Base-by-base conservation (phyloP, 2,797 vertebrate species). In the Clarias platycephalus region DNA sequence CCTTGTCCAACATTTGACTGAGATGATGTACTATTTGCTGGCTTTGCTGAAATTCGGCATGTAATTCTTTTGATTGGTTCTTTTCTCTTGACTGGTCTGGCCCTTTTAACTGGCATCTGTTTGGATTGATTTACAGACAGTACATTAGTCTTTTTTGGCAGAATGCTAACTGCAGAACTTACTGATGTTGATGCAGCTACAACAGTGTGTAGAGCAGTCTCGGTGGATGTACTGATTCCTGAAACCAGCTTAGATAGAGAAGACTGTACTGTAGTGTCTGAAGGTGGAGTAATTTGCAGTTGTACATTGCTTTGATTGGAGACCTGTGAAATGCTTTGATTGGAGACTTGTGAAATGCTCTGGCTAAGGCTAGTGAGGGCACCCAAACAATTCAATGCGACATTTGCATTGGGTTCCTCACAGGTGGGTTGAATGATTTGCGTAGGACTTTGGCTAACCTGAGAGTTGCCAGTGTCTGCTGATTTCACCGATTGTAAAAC, bases 301-400 rank as follows among this genome's bases (percentile, higher is more conserved):
- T 95, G 96, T 68, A 94, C 88, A 86, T 91, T 96, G 89, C 93
- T 97, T 89, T 97, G 96, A 70, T 94, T 96, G 72, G 97, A 95
- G 89, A 97, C 97, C 86, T 99, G 96, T 0, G 97, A 97, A 64
- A 20, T 96, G 89, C 94, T 97, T 90, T 97, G 96, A 71, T 93
- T 95, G 74, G 96, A 95, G 89, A 97, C 96, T 86, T 99, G 96
- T 0, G 97, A 97, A 91, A 99, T 99, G 92, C 97, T 98, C 93
- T 99, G 97, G 93, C 97, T 99, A 89, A 99, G 97, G 93, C 93
- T 98, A 89, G 96, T 97, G 90, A 99, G 96, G 89, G 98, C 97
- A 76, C 98, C 97, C 87, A 99, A 96, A 28, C 96, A 97, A 83
- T 98, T 97, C 82, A 98, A 96, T 84, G 98, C 97, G 89, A 99